Evolutionary conservation across 2,113 vertebrate genomes (phyloP).

Genomic region (Albula goreensis): DNA sequence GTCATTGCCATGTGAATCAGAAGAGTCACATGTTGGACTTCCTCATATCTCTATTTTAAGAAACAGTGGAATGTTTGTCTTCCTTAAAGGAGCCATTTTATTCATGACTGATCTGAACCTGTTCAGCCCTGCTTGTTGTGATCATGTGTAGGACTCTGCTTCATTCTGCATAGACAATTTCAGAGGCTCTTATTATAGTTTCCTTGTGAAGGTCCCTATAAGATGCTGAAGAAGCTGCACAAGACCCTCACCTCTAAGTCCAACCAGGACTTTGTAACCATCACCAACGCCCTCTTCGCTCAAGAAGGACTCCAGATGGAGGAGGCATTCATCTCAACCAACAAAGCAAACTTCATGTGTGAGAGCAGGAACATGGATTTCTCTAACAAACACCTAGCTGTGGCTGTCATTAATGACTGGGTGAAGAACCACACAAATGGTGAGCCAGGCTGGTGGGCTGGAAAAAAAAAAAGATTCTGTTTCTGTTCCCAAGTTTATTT

Average conservation of each 20-base stretch:
- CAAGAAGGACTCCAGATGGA: constrained; percentile 79
- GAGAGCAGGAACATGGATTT: constrained; percentile 78
- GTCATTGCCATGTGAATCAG: too few species aligned
- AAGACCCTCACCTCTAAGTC: constrained; percentile 83
- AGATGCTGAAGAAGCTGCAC: constrained; percentile 88
- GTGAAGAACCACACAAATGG: constrained; percentile 87
- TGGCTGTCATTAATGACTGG: constrained; percentile 85
- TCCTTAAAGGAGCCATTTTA: too few species aligned
- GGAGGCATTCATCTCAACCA: constrained; percentile 75
- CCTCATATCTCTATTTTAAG: too few species aligned
- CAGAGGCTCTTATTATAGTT: background rate
- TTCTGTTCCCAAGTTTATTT: too few species aligned
- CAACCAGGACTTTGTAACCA: constrained; percentile 84
- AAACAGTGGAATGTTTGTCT: too few species aligned
- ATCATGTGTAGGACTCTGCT: too few species aligned
- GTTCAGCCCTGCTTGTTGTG: too few species aligned
- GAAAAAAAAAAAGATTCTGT: too few species aligned
- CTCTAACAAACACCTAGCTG: constrained; percentile 69
- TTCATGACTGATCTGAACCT: too few species aligned
- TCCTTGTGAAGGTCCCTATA: constrained; percentile 80
- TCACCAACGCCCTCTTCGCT: constrained; percentile 87
- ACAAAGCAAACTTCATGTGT: constrained; percentile 87
- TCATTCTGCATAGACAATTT: too few species aligned
- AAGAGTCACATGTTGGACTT: too few species aligned
- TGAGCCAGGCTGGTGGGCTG: constrained; percentile 49